Percentiles rank a stretch among this genome's conserved stretches.
phyloP scores from a whole-genome alignment of 2,113 vertebrate species.

The Heloderma charlesbogerti region DNA sequence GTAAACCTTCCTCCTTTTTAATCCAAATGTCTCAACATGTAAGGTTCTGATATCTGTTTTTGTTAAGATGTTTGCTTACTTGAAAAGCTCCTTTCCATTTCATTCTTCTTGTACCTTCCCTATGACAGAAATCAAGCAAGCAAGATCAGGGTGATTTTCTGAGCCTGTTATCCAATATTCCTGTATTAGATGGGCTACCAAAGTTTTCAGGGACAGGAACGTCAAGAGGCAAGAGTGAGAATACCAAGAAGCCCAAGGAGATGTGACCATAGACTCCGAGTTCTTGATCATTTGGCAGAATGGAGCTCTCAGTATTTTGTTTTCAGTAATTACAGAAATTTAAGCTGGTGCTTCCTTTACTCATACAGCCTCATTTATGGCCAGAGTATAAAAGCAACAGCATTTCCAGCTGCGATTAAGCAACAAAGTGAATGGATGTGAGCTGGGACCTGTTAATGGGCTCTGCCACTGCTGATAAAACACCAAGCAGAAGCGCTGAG shows the following conservation, averaged over 20 bases:
- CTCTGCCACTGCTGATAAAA: constrained; percentile 15
- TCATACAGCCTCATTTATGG: not conserved
- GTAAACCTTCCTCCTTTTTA: not conserved
- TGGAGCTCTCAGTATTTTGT: not conserved
- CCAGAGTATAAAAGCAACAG: not conserved
- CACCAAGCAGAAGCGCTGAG: not conserved
- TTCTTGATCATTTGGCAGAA: not conserved
- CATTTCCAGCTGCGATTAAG: constrained; percentile 2
- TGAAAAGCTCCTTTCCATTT: not conserved
- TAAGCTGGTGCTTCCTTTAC: not conserved
- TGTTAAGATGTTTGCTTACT: not conserved
- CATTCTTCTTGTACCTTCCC: not conserved
- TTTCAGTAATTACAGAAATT: not conserved
- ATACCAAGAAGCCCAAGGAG: not conserved
- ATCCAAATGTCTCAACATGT: not conserved
- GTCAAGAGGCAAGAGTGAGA: not conserved
- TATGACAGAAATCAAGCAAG: not conserved
- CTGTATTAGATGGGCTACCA: not conserved
- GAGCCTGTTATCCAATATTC: not conserved
- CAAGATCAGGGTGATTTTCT: not conserved
- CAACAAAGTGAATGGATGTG: not conserved
- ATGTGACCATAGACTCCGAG: not conserved
- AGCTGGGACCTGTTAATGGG: not conserved
- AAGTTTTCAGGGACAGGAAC: not conserved
- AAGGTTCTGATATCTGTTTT: not conserved